Evolutionary conservation across 37 sponge, comb jelly and placozoan genomes (phyloP), one percentile per base, ranked within the genome.

Genomic region (Geodia barretti): DNA sequence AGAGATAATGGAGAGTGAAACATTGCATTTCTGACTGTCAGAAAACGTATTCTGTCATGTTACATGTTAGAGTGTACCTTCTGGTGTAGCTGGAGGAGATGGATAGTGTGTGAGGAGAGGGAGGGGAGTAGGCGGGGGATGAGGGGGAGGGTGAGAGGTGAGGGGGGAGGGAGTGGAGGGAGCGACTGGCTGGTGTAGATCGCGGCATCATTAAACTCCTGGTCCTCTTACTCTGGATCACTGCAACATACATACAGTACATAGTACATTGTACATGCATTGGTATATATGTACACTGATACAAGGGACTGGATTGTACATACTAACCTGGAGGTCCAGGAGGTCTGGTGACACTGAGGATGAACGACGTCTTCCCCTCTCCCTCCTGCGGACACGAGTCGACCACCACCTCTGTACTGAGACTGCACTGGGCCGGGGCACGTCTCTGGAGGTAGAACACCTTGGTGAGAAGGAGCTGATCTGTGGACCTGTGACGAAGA

Each of bases 401-500:
- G 33, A 69, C 34, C 20, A 23, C 1, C 70, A 69, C 34, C 29
- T 5, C 29, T 34, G 36, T 30, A 1, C 39, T 70, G 37, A 84
- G 72, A 30, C 81, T 76, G 54, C 90, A 90, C 33, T 63, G 59
- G 54, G 77, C 23, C 11, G 68, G 63, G 7, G 11, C 37, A 1
- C 80, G 40, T 1, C 36, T 66, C 37, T 70, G 39, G 0, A 37
- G n/a, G 43, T 59, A 30, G 79, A 91, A 91, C 39, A 86, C 83
- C 36, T 91, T 91, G 60, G 91, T 82, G 4, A 91, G 68, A 75
- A 91, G 60, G 2, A 91, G 87, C 70, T 91, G 87, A 34, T 90
- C 81, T n/a, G 85, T 79, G 24, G 90, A 90, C 33, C 90, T 82
- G n/a, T n/a, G n/a, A n/a, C n/a, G n/a, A n/a, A n/a, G n/a, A n/a